Percentiles rank a stretch among this genome's conserved stretches.
Evolutionary conservation across 2,797 vertebrate genomes (phyloP).

Genomic region (Sebastiscus tertius): DNA sequence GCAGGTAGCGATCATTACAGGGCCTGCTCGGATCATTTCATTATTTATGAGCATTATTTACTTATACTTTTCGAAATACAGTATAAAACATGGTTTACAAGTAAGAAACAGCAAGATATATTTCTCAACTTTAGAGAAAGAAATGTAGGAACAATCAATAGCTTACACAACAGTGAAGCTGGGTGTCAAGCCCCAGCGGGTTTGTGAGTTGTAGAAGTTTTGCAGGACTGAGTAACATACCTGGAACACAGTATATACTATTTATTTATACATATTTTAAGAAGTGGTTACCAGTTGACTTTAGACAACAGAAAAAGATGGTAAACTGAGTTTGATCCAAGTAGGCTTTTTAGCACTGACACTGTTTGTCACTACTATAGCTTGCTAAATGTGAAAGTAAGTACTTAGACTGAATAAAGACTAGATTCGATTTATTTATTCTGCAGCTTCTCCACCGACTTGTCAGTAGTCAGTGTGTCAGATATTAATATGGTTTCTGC

Average conservation of each 20-base stretch:
- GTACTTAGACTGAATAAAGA: background rate
- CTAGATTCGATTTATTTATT: background rate
- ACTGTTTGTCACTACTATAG: background rate
- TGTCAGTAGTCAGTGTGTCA: background rate
- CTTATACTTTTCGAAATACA: background rate
- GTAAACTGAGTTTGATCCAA: background rate
- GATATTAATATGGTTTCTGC: background rate
- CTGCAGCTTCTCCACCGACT: background rate
- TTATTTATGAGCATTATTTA: conserved; percentile 10
- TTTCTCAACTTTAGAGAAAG: conserved; percentile 8
- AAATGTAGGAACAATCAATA: conserved; percentile 13
- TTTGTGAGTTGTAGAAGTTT: conserved; percentile 4
- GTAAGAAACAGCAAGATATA: background rate
- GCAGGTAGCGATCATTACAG: background rate
- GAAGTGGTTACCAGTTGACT: background rate
- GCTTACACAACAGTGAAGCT: background rate
- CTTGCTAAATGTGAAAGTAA: background rate
- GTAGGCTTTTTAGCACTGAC: background rate
- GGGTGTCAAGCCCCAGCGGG: background rate
- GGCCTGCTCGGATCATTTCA: background rate
- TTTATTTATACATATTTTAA: background rate
- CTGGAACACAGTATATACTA: background rate
- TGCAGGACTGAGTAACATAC: background rate
- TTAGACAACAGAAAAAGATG: background rate
- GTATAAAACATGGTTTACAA: background rate